Base-by-base conservation (phyloP, 2,888 invertebrate species). In the Drymonia ruficornis region DNA sequence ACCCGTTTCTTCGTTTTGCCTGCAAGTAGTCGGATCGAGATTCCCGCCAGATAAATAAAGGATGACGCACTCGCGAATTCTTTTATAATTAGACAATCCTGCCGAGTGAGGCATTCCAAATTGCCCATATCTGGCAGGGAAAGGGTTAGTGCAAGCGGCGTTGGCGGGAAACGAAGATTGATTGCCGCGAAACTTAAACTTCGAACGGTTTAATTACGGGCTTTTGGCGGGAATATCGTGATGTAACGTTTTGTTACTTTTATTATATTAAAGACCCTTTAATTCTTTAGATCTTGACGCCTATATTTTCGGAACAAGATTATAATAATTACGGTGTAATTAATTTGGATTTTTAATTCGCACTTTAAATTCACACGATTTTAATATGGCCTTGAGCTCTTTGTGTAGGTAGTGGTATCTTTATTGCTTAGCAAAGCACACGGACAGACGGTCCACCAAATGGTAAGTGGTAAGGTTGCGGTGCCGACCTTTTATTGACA, bases 71-170 rank as follows among this genome's bases (percentile, higher is more conserved):
- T 57, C 50, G 67, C 67, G 70, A 76, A 80, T 80, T 78, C 78
- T 72, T 80, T 76, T 77, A 73, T 78, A 80, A 80, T 80, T 77
- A 80, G 76, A 70, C 73, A 72, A 76, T 65, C 66, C 67, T 55
- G 61, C 53, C 59, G 65, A 61, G 55, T 61, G 57, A 67, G 63
- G 65, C 70, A 67, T 74, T 72, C 67, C 68, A 65, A 79, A 72
- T 72, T 71, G 62, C 63, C 70, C 65, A 65, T 70, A 71, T 68
- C 64, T 57, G 62, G 60, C 50, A 56, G 52, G 1, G 52, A 50
- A 50, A 51, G 49, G 42, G 28, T 52, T 38, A 28, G 48, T 38
- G 46, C 42, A 16, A 48, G 47, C 18, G 47, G 31, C 43, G 65
- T 61, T 59, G 60, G 61, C 53, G 55, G 53, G 51, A 69, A 67